Percentiles rank a stretch among this genome's conserved stretches.
phyloP scores from a whole-genome alignment of 2,113 vertebrate species.

The Heteronetta atricapilla region DNA sequence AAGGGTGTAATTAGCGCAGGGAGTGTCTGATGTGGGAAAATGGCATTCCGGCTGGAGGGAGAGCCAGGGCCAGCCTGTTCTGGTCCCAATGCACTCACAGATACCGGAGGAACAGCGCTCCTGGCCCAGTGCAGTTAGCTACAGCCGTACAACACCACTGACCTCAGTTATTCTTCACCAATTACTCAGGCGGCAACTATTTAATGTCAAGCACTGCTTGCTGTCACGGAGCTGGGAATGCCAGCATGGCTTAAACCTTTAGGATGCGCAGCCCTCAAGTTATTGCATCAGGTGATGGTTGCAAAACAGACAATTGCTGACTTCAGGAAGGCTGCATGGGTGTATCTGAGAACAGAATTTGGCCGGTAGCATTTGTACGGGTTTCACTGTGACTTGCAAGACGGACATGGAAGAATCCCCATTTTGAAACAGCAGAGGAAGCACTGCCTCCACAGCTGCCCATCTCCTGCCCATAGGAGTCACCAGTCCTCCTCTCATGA shows the following conservation, averaged over 20 bases:
- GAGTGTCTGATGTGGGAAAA: conserved; percentile 67
- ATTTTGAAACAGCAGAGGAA: conserved; percentile 23
- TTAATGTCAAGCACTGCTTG: rapidly evolving
- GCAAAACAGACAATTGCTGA: conserved; percentile 63
- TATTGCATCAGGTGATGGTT: conserved; percentile 59
- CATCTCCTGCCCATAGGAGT: neutral
- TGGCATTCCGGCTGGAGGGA: conserved; percentile 14
- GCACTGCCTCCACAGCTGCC: neutral
- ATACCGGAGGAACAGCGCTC: neutral
- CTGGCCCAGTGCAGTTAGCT: neutral
- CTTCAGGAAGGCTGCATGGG: conserved; percentile 57
- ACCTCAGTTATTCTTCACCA: conserved; percentile 29
- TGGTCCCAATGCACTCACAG: neutral
- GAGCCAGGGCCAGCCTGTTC: neutral
- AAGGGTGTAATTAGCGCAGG: conserved; percentile 55
- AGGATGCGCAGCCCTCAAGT: neutral
- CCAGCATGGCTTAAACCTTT: neutral
- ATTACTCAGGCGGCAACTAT: neutral
- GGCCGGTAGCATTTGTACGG: neutral
- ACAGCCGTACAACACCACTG: neutral
- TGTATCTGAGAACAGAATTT: conserved; percentile 53
- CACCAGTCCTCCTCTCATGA: neutral
- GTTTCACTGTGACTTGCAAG: neutral
- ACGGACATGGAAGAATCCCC: conserved; percentile 2
- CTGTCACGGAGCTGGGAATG: neutral